Evolutionary conservation across 2,113 vertebrate species (phyloP).

Genomic region (Nyctereutes procyonoides): DNA sequence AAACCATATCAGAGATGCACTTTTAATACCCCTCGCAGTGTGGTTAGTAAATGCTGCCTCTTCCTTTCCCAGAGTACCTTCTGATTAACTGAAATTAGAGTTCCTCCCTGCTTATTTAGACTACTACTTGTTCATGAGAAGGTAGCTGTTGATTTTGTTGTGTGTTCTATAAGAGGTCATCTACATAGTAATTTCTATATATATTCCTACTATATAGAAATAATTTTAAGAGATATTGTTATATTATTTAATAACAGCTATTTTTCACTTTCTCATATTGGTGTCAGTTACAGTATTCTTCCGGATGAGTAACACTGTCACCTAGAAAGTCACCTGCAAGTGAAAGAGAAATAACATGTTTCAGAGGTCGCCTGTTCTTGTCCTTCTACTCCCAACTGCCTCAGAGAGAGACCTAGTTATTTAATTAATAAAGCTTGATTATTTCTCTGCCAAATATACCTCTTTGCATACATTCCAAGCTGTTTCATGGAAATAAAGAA

Average conservation of each 20-base stretch:
- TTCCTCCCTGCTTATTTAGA: background rate
- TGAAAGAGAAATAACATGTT: background rate
- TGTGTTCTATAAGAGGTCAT: background rate
- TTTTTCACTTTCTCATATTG: background rate
- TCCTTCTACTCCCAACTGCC: background rate
- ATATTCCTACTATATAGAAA: background rate
- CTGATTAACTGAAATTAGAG: background rate
- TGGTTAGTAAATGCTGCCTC: background rate
- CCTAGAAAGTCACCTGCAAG: background rate
- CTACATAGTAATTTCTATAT: background rate
- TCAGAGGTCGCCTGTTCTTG: background rate
- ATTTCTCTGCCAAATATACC: background rate
- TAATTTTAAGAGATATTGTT: background rate
- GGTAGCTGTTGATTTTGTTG: background rate
- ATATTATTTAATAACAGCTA: background rate
- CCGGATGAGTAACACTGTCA: background rate
- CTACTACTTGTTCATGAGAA: background rate
- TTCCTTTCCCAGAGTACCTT: background rate
- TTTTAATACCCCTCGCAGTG: background rate
- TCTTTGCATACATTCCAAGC: background rate
- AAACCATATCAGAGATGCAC: background rate
- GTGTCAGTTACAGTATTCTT: background rate
- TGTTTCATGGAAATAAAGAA: background rate
- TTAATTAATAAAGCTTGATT: background rate
- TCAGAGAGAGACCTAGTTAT: background rate